Evolutionary conservation across 2,888 invertebrate genomes (phyloP).

Genomic region (Dione vanillae): DNA sequence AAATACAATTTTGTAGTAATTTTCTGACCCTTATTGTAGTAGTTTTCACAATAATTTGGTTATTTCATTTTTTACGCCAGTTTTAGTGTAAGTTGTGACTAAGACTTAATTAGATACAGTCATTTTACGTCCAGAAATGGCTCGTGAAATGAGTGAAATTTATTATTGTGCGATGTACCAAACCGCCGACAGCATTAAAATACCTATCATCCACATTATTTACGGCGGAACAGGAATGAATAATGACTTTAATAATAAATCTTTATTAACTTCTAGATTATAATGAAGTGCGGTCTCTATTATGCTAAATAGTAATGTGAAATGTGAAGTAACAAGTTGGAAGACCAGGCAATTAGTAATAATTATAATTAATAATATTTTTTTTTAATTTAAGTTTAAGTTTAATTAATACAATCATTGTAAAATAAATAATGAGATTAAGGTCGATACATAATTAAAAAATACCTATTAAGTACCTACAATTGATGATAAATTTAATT

Average conservation of each 20-base stretch:
- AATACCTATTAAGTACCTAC: too few relatives aligned
- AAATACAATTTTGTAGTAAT: too few relatives aligned
- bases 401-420: too few relatives aligned
- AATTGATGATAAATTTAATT: too few relatives aligned
- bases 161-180: slow-evolving; percentile 41
- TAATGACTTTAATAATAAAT: slow-evolving; percentile 26
- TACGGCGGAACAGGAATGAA: slow-evolving; percentile 30
- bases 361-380: too few relatives aligned
- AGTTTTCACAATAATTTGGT: background rate
- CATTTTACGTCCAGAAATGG: slow-evolving; percentile 40
- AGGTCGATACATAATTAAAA: too few relatives aligned
- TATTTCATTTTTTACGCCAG: background rate
- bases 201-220: slow-evolving; percentile 36
- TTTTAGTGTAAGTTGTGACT: slow-evolving; percentile 39
- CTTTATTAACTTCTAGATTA: slow-evolving; percentile 9
- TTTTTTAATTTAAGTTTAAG: too few relatives aligned
- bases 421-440: too few relatives aligned
- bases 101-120: slow-evolving; percentile 44
- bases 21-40: background rate
- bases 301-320: too few relatives aligned
- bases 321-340: too few relatives aligned
- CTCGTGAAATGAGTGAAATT: slow-evolving; percentile 39
- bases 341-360: too few relatives aligned
- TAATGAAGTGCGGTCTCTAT: slow-evolving; percentile 13
- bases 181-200: slow-evolving; percentile 38